Conservation (phyloP, 2,888 invertebrate species). For the Eubasilissa splendida region DNA sequence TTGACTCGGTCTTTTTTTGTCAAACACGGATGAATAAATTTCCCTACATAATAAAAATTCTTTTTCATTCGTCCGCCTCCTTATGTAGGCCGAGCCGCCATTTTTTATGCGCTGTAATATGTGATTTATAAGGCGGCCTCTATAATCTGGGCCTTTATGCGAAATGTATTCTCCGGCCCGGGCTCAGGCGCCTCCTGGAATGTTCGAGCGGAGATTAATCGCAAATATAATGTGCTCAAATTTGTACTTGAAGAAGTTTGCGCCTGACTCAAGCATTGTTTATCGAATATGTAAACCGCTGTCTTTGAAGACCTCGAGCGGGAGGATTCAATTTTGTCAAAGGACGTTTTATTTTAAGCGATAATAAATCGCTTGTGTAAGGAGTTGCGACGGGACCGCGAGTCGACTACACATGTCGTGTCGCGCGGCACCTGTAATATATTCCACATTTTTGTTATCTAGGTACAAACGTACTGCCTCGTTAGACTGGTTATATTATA, state of each 20-base stretch:
- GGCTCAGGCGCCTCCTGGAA: slow-evolving; percentile 18
- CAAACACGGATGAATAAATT: slow-evolving; percentile 37
- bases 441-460: too few species aligned
- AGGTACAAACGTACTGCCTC: too few species aligned
- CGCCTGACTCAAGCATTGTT: background rate
- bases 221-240: slow-evolving; percentile 7
- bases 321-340: too few species aligned
- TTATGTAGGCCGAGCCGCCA: slow-evolving; percentile 1
- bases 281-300: too few species aligned
- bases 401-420: too few species aligned
- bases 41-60: slow-evolving; percentile 32
- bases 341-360: too few species aligned
- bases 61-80: slow-evolving; percentile 21
- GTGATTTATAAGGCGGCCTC: slow-evolving; percentile 31
- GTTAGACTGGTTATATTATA: too few species aligned
- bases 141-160: slow-evolving; percentile 34
- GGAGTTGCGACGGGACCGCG: too few species aligned
- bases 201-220: slow-evolving; percentile 31
- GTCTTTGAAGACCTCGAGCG: too few species aligned
- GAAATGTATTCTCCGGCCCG: slow-evolving; percentile 24
- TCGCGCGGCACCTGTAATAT: too few species aligned
- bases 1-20: slow-evolving; percentile 13
- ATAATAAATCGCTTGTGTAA: too few species aligned
- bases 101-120: slow-evolving; percentile 22
- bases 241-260: slow-evolving; percentile 14